These are phyloP conservation scores for Lepidostoma basale DNA, from an alignment of 1,140 invertebrate species.

Conservation along the genomic window DNA sequence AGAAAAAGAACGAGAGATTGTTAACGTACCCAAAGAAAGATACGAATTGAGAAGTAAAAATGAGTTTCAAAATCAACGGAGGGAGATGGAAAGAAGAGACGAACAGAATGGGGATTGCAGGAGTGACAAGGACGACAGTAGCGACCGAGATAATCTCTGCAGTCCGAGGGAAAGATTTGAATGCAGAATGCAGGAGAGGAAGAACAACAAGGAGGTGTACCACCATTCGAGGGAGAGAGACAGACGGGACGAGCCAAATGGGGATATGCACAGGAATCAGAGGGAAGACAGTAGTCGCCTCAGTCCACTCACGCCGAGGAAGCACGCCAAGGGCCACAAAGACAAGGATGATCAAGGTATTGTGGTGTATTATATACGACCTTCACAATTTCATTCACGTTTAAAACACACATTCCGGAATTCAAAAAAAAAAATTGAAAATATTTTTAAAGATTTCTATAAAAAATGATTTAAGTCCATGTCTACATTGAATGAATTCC, in stretches of 20 bases:
- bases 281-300: slow-evolving; percentile 29
- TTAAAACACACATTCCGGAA: too few relatives aligned
- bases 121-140: slow-evolving; percentile 35
- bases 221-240: slow-evolving; percentile 12
- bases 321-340: slow-evolving; percentile 34
- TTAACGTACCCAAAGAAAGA: slow-evolving; percentile 18
- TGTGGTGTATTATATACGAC: too few relatives aligned
- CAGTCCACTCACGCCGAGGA: slow-evolving; percentile 20
- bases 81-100: slow-evolving; percentile 29
- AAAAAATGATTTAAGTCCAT: too few relatives aligned
- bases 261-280: slow-evolving; percentile 11
- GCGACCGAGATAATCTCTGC: slow-evolving; percentile 23
- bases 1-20: slow-evolving; percentile 24
- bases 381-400: too few relatives aligned
- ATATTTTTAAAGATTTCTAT: too few relatives aligned
- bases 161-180: slow-evolving; percentile 27
- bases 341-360: slow-evolving; percentile 46
- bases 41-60: slow-evolving; percentile 18
- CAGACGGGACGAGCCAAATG: slow-evolving; percentile 18
- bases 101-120: slow-evolving; percentile 35
- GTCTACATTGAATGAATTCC: too few relatives aligned
- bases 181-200: slow-evolving; percentile 23
- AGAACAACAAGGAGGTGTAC: slow-evolving; percentile 17
- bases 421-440: too few relatives aligned
- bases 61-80: slow-evolving; percentile 16